Evolutionary conservation across 2,113 vertebrate genomes (phyloP).

Genomic region (Neomonachus schauinslandi): DNA sequence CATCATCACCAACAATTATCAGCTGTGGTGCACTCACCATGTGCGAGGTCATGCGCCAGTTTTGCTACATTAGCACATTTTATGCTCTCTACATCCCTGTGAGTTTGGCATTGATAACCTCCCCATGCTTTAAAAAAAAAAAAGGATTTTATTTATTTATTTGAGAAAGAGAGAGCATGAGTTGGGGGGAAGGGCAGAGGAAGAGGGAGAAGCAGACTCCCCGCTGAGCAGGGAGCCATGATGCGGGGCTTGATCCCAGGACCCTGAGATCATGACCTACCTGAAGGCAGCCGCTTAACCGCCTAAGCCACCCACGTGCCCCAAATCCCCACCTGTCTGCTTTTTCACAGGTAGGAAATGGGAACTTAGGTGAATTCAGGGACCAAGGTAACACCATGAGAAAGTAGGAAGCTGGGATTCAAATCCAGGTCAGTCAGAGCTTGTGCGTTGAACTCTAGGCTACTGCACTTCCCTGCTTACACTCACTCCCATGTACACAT

Average conservation of each 20-base stretch:
- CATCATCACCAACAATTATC: neutral
- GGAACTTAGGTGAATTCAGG: constrained; percentile 10
- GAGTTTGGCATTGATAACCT: neutral
- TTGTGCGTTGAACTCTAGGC: neutral
- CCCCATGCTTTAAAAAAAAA: neutral
- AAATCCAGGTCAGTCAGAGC: neutral
- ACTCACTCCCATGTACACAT: neutral
- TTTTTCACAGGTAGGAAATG: neutral
- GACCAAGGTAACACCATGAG: neutral
- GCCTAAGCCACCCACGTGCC: neutral
- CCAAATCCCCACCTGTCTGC: neutral
- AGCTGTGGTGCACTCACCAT: neutral
- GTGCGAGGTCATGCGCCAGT: neutral
- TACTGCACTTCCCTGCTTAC: neutral
- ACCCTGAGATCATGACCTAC: neutral
- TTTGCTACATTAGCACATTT: neutral
- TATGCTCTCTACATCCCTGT: neutral
- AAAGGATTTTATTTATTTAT: neutral
- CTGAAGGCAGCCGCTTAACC: neutral
- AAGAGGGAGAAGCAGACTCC: neutral
- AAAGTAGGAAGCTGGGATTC: neutral
- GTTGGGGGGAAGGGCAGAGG: neutral
- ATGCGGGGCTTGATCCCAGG: neutral
- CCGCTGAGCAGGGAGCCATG: neutral
- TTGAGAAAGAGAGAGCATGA: neutral